Percentiles rank a stretch among this genome's conserved stretches.
Evolutionary conservation across 2,113 vertebrate species (phyloP).

Genomic region (Cettia cetti): DNA sequence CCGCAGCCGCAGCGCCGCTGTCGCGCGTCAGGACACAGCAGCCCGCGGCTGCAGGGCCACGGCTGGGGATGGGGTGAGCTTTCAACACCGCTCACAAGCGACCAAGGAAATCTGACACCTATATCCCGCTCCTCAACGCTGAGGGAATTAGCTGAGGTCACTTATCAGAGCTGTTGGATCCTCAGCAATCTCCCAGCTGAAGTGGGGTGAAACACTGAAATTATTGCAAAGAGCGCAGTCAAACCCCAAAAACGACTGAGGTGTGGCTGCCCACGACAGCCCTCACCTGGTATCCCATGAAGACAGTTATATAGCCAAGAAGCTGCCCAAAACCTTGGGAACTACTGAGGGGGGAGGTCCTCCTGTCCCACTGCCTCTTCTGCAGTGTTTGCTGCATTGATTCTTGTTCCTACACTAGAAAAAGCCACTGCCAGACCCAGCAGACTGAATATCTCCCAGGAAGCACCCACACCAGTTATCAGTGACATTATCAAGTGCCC

Average conservation of each 20-base stretch:
- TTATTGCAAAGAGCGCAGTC: not conserved
- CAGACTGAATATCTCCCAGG: not conserved
- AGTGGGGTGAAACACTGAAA: not conserved
- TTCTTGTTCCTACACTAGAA: not conserved
- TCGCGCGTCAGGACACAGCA: slow-evolving; percentile 16
- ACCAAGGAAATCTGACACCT: not conserved
- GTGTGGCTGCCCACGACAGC: not conserved
- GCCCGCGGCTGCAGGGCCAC: not conserved
- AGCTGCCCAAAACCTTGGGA: slow-evolving; percentile 46
- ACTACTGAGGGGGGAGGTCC: not conserved
- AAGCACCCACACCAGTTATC: not conserved
- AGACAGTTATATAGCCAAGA: not conserved
- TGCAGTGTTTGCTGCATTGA: not conserved
- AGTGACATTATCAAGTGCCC: slow-evolving; percentile 21
- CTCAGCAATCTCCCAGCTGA: not conserved
- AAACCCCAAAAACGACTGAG: not conserved
- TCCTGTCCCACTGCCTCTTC: not conserved
- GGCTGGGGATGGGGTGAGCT: not conserved
- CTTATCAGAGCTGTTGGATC: not conserved
- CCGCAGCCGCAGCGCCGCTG: slow-evolving; percentile 1
- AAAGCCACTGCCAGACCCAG: not conserved
- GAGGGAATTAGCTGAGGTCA: not conserved
- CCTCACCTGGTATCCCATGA: not conserved
- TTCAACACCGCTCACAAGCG: slow-evolving; percentile 16
- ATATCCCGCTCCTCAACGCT: not conserved